Evolutionary conservation across 2,888 invertebrate species (phyloP).

Genomic region (Sacculina carcini): DNA sequence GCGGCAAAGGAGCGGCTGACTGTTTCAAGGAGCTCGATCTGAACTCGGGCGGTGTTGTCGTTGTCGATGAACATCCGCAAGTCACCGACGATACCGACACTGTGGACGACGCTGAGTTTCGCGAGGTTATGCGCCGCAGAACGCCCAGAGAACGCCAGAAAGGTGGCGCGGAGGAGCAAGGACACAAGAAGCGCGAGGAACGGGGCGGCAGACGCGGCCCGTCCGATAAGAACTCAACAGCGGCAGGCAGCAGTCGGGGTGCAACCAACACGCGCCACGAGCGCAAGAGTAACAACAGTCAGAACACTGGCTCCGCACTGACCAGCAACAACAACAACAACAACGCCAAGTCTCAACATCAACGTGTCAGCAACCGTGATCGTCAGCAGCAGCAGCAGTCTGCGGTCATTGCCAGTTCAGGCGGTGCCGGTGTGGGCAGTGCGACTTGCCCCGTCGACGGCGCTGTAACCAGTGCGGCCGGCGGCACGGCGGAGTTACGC

Average conservation of each 20-base stretch:
- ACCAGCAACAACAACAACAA: conserved; percentile 46
- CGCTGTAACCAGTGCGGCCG: conserved; percentile 35
- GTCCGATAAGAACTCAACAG: conserved; percentile 22
- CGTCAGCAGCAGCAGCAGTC: background rate
- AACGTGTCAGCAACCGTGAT: conserved; percentile 25
- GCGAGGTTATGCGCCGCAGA: conserved; percentile 58
- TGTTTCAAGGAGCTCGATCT: conserved; percentile 4
- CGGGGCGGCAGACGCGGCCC: conserved; percentile 15
- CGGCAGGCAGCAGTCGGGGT: conserved; percentile 13
- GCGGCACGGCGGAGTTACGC: conserved; percentile 44
- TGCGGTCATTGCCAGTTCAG: background rate
- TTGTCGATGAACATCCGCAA: conserved; percentile 26
- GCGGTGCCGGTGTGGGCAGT: conserved; percentile 22
- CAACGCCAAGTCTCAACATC: conserved; percentile 50
- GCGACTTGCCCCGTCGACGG: background rate
- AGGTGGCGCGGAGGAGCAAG: conserved; percentile 15
- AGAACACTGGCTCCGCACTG: too few species aligned
- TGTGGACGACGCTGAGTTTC: conserved; percentile 32
- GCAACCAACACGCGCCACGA: conserved; percentile 5
- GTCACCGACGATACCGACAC: conserved; percentile 19
- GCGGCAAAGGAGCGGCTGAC: background rate
- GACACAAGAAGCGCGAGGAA: conserved; percentile 18
- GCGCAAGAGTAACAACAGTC: conserved; percentile 24
- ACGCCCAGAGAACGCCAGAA: conserved; percentile 30
- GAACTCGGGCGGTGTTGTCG: conserved; percentile 20